Conservation (phyloP, 2,888 invertebrate genomes). For the Thecophora atra region DNA sequence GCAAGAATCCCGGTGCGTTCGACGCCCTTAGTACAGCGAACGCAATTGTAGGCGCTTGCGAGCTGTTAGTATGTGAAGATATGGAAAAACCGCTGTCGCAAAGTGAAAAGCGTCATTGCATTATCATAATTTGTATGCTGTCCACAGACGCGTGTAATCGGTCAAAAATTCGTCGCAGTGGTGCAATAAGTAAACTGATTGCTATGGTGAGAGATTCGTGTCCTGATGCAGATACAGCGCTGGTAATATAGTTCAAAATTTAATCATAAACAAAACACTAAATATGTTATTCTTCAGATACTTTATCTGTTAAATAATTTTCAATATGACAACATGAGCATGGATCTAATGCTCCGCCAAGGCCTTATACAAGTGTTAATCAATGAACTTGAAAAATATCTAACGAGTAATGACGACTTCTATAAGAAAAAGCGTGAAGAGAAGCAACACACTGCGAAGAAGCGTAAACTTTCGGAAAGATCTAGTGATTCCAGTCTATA, state of each 20-base stretch:
- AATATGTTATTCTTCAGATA: constrained; percentile 45
- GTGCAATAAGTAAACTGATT: constrained; percentile 61
- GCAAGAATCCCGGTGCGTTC: constrained; percentile 57
- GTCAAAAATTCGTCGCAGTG: constrained; percentile 63
- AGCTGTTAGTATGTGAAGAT: constrained; percentile 57
- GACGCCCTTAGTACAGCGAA: constrained; percentile 59
- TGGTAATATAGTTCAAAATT: constrained; percentile 47
- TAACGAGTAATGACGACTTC: constrained; percentile 61
- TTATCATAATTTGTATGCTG: constrained; percentile 62
- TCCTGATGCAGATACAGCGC: constrained; percentile 58
- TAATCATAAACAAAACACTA: background rate
- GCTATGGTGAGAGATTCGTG: constrained; percentile 58
- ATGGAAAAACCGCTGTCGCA: constrained; percentile 56
- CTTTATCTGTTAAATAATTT: constrained; percentile 67
- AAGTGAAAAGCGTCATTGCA: constrained; percentile 60
- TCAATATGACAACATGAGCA: constrained; percentile 66
- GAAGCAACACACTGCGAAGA: constrained; percentile 54
- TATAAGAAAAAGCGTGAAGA: constrained; percentile 61
- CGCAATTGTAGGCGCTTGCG: constrained; percentile 62
- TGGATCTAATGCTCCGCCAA: constrained; percentile 68
- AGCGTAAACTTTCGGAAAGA: constrained; percentile 56
- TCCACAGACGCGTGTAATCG: constrained; percentile 64
- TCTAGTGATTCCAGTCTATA: background rate
- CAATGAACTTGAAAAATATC: constrained; percentile 64
- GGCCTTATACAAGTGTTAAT: constrained; percentile 69